A percentile compares a stretch with the other conserved stretches of the same genome.
These are phyloP conservation scores for Chaetophractus vellerosus DNA, from an alignment of 2,797 vertebrate species.

Conservation along the genomic window DNA sequence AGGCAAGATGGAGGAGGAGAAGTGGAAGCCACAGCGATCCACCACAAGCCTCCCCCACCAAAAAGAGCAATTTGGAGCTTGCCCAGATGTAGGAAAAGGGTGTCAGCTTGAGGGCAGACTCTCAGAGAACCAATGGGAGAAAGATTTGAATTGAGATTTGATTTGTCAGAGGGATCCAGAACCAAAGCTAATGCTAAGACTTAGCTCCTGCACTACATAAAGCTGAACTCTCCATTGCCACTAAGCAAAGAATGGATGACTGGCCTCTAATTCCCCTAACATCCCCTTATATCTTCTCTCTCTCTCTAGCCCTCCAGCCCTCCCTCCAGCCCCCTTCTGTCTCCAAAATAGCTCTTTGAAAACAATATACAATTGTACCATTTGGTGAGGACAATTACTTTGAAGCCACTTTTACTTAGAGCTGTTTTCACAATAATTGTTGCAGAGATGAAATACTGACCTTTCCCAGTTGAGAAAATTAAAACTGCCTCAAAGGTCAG, in stretches of 20 bases:
- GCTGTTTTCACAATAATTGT: constrained; percentile 83
- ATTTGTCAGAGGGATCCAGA: neutral
- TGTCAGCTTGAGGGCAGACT: neutral
- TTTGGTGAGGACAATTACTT: constrained; percentile 75
- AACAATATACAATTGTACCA: constrained; percentile 82
- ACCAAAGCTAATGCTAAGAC: neutral
- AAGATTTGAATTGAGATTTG: neutral
- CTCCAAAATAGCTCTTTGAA: constrained; percentile 75
- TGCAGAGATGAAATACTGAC: constrained; percentile 78
- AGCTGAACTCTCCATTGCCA: neutral
- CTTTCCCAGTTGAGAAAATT: constrained; percentile 83
- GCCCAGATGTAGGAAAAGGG: neutral
- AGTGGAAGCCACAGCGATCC: neutral
- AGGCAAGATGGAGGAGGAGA: neutral
- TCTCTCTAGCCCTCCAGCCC: fast-evolving
- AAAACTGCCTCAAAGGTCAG: constrained; percentile 79
- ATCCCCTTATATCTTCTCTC: neutral
- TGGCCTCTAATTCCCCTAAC: neutral
- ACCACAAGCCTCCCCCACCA: neutral
- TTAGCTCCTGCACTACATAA: neutral
- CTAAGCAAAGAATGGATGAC: too few relatives aligned
- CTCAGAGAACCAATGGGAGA: neutral
- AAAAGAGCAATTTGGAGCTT: neutral
- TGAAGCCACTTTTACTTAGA: constrained; percentile 33
- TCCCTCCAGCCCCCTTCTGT: neutral